Conservation (phyloP, 2,113 vertebrate genomes). For the Oxyruncus cristatus region DNA sequence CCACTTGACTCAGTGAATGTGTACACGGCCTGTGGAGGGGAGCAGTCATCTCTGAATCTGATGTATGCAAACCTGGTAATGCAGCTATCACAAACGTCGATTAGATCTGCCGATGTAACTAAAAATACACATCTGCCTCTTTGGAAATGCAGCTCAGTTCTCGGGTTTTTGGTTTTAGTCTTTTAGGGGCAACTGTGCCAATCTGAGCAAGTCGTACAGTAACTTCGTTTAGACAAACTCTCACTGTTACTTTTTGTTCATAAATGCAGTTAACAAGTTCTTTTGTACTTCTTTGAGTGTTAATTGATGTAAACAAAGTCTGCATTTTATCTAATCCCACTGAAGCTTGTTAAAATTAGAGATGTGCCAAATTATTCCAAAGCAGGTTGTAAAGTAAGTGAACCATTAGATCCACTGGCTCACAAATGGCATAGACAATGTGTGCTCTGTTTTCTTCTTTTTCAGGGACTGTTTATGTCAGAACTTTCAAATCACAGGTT, state of each 20-base stretch:
- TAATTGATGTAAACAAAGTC: conserved; percentile 65
- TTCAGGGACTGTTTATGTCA: conserved; percentile 28
- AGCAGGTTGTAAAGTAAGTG: conserved; percentile 66
- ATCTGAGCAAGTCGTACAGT: neutral
- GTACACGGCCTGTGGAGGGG: neutral
- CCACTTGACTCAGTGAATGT: neutral
- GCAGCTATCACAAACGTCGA: neutral
- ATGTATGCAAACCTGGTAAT: neutral
- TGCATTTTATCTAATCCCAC: conserved; percentile 59
- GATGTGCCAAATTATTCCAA: conserved; percentile 64
- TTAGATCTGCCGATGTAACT: neutral
- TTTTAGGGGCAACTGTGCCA: neutral
- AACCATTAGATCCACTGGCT: conserved; percentile 64
- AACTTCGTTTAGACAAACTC: conserved; percentile 31
- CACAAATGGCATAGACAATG: conserved; percentile 58
- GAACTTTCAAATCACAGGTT: conserved; percentile 19
- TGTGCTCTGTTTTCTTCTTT: conserved; percentile 32
- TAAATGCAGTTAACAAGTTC: conserved; percentile 54
- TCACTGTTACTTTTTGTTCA: conserved; percentile 38
- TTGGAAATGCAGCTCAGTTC: neutral
- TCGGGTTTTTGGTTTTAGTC: neutral
- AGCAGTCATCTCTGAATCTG: neutral
- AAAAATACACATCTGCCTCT: conserved; percentile 48
- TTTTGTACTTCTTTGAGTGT: conserved; percentile 59
- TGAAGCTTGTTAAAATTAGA: conserved; percentile 69